Evolutionary conservation across 2,888 invertebrate species (phyloP).

Genomic region (Flabesymbios commensalis): DNA sequence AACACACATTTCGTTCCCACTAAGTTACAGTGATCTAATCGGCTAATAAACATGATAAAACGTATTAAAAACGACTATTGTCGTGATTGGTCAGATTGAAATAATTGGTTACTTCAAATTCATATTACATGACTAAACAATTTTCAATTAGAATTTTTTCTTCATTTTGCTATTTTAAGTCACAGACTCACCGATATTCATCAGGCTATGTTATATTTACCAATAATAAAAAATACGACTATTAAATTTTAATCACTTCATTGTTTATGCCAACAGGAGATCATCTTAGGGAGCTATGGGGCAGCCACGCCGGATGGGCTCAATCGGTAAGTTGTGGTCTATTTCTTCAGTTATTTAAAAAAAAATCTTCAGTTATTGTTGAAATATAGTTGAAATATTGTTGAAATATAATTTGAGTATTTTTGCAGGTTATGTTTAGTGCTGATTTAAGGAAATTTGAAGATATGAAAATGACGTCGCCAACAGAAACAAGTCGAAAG

Average conservation of each 20-base stretch:
- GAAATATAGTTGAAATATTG: not conserved
- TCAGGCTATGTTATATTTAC: not conserved
- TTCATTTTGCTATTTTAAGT: not conserved
- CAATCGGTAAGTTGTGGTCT: conserved; percentile 75
- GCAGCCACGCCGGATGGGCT: conserved; percentile 90
- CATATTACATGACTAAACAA: too few species aligned
- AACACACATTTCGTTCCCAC: too few species aligned
- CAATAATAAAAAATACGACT: not conserved
- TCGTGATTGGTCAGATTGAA: too few species aligned
- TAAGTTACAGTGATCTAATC: too few species aligned
- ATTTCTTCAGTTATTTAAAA: not conserved
- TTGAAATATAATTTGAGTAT: conserved; percentile 13
- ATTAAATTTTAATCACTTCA: not conserved
- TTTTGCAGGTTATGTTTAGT: conserved; percentile 75
- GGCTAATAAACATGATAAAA: too few species aligned
- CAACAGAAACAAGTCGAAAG: too few species aligned
- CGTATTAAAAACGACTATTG: too few species aligned
- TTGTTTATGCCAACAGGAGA: conserved; percentile 59
- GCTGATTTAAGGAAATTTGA: conserved; percentile 79
- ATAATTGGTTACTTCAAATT: too few species aligned
- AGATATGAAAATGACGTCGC: too few species aligned
- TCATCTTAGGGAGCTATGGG: conserved; percentile 79
- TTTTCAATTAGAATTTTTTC: not conserved
- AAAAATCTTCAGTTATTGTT: not conserved
- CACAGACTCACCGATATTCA: not conserved